A percentile compares a stretch with the other conserved stretches of the same genome.
Conservation (phyloP, 2,888 invertebrate species). For the Byasa hedistus region DNA sequence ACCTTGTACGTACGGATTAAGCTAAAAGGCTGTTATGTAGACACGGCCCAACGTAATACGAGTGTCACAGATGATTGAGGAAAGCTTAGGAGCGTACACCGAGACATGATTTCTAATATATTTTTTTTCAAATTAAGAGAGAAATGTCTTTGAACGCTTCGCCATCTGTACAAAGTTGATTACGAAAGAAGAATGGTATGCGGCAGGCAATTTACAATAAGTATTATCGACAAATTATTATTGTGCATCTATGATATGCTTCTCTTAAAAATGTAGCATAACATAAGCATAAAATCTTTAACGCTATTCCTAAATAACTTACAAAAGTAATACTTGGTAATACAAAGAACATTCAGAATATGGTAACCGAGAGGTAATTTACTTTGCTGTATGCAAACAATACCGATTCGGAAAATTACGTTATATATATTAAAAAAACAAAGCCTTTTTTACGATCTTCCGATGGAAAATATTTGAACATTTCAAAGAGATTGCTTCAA, state of each 20-base stretch:
- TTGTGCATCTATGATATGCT: too few species aligned
- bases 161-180: neutral
- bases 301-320: too few species aligned
- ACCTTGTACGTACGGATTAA: constrained; percentile 62
- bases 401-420: neutral
- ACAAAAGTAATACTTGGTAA: too few species aligned
- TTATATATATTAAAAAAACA: neutral
- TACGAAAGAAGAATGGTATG: neutral
- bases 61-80: constrained; percentile 47
- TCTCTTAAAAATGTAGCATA: too few species aligned
- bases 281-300: too few species aligned
- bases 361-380: too few species aligned
- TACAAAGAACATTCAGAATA: too few species aligned
- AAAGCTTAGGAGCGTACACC: constrained; percentile 31
- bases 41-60: constrained; percentile 56
- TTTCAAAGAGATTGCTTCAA: constrained; percentile 26
- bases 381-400: neutral
- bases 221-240: neutral
- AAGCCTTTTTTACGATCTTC: too few species aligned
- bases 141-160: neutral
- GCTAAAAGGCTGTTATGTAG: constrained; percentile 70
- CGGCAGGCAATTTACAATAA: neutral
- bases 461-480: neutral
- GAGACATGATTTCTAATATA: constrained; percentile 27
- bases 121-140: constrained; percentile 1